phyloP scores from a whole-genome alignment of 2,797 vertebrate genomes.

The Protosalanx chinensis region DNA sequence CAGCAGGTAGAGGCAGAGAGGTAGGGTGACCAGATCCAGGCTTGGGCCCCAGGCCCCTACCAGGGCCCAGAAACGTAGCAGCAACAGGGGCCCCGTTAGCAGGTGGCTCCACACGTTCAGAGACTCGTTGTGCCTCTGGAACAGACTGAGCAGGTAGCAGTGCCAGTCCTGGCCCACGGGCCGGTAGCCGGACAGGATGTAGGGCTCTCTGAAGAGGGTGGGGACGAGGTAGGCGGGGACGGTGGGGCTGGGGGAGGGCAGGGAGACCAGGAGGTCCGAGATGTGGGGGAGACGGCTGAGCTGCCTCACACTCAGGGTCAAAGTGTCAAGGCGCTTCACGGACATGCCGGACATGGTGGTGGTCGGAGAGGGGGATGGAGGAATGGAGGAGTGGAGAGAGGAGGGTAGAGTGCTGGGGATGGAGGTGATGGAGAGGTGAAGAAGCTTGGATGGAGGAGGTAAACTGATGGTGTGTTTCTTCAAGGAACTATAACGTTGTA shows the following conservation, averaged over 20 bases:
- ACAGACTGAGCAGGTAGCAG: slow-evolving; percentile 83
- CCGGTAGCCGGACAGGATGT: slow-evolving; percentile 83
- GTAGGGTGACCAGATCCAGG: slow-evolving; percentile 67
- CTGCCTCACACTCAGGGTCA: slow-evolving; percentile 80
- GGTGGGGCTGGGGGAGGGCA: slow-evolving; percentile 73
- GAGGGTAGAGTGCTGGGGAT: neutral
- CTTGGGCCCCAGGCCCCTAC: slow-evolving; percentile 47
- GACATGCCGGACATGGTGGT: slow-evolving; percentile 54
- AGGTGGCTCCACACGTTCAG: slow-evolving; percentile 88
- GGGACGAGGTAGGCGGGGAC: slow-evolving; percentile 80
- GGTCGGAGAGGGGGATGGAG: neutral
- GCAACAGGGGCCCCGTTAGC: slow-evolving; percentile 73
- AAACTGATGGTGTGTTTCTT: neutral
- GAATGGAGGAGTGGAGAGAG: neutral
- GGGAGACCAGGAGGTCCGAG: slow-evolving; percentile 67
- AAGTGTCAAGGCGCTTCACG: slow-evolving; percentile 76
- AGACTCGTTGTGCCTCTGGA: slow-evolving; percentile 90
- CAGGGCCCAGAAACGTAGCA: slow-evolving; percentile 68
- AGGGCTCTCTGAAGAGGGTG: slow-evolving; percentile 80
- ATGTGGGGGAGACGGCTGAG: slow-evolving; percentile 75
- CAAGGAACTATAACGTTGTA: neutral
- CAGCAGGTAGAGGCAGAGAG: slow-evolving; percentile 78
- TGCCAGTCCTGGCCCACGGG: slow-evolving; percentile 80
- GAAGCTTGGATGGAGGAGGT: neutral
- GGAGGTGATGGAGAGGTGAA: neutral